Conservation (phyloP, 2,888 invertebrate species). For the Morinoia aosen region DNA sequence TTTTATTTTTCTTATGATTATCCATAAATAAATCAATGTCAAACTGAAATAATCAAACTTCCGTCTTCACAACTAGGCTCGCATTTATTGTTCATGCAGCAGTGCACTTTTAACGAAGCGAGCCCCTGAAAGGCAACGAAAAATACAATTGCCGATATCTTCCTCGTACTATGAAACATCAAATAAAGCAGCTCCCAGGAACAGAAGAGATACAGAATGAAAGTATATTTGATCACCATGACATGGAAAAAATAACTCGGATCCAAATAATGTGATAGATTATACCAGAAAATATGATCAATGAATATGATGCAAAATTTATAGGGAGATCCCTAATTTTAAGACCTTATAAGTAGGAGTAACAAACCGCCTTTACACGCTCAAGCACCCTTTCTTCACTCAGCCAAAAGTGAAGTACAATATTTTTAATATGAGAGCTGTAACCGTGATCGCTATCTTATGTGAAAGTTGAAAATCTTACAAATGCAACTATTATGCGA, state of each 20-base stretch:
- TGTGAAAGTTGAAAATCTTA: conserved; percentile 25
- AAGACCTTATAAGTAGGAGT: neutral
- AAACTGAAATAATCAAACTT: neutral
- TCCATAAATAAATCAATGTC: no score
- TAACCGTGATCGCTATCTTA: neutral
- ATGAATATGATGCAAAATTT: neutral
- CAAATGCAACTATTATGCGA: conserved; percentile 34
- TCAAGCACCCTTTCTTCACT: neutral
- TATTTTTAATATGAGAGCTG: neutral
- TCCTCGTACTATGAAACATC: neutral
- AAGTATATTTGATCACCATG: neutral
- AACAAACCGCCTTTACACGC: neutral
- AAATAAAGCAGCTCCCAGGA: conserved; percentile 3
- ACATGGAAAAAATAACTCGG: neutral
- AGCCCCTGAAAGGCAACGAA: neutral
- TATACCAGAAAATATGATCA: neutral
- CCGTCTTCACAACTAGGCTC: neutral
- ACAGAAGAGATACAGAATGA: neutral
- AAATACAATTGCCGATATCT: neutral
- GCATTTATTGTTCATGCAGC: no score
- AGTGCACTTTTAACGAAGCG: no score
- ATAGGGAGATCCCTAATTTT: neutral
- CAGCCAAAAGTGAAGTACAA: neutral
- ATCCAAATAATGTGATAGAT: neutral
- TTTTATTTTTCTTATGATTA: no score